Evolutionary conservation across 2,888 invertebrate species (phyloP).

Genomic region (Eilema griseolum): DNA sequence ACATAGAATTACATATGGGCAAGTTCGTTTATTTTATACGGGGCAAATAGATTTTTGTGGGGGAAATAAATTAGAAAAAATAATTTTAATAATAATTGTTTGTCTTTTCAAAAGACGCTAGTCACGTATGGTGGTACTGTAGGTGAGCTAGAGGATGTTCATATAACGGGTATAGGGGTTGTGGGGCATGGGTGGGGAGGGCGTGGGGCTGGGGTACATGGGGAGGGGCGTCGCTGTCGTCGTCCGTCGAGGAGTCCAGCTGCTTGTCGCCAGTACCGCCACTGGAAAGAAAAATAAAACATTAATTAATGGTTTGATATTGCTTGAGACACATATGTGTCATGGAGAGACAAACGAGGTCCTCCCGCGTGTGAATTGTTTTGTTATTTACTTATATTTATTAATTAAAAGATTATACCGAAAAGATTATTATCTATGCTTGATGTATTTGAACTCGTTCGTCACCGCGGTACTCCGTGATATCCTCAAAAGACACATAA

Average conservation of each 20-base stretch:
- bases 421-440: too few species aligned
- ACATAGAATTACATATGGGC: not conserved
- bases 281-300: conserved; percentile 60
- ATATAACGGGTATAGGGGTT: conserved; percentile 77
- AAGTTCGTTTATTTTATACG: not conserved
- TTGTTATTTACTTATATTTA: too few species aligned
- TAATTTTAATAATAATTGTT: not conserved
- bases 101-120: conserved; percentile 13
- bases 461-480: too few species aligned
- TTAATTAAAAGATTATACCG: too few species aligned
- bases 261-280: conserved; percentile 79
- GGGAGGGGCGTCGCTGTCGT: conserved; percentile 77
- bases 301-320: too few species aligned
- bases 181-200: conserved; percentile 64
- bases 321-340: too few species aligned
- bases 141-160: conserved; percentile 80
- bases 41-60: not conserved
- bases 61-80: not conserved
- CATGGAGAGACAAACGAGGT: too few species aligned
- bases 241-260: conserved; percentile 80
- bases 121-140: conserved; percentile 82
- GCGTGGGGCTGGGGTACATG: conserved; percentile 58
- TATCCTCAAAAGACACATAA: too few species aligned
- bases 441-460: too few species aligned
- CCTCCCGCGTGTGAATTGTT: too few species aligned